phyloP scores from a whole-genome alignment of 2,113 vertebrate genomes.

The Glareola pratincola region DNA sequence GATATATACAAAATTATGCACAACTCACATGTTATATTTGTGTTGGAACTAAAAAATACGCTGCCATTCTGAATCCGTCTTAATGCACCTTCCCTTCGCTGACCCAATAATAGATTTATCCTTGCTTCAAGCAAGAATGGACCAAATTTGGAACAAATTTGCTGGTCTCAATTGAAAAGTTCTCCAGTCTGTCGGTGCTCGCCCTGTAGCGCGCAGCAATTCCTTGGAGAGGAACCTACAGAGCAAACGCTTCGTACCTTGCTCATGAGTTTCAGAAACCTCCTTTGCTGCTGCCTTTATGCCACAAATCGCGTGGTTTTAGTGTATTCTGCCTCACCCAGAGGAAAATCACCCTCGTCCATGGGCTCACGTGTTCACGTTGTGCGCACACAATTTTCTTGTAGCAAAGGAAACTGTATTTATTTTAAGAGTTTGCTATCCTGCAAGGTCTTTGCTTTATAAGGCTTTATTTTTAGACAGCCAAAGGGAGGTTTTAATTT shows the following conservation, averaged over 20 bases:
- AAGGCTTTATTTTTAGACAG: background rate
- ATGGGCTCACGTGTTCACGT: rapidly evolving
- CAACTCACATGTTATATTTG: background rate
- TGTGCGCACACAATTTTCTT: rapidly evolving
- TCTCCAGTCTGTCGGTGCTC: background rate
- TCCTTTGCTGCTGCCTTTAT: background rate
- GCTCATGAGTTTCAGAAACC: background rate
- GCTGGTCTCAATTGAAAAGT: background rate
- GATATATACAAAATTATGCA: background rate
- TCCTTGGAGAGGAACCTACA: background rate
- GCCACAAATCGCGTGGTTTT: background rate
- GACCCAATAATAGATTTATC: background rate
- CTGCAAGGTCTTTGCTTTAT: background rate
- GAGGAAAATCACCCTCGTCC: rapidly evolving
- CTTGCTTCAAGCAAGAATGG: background rate
- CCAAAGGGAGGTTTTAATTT: background rate
- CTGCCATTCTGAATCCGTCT: background rate
- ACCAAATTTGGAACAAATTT: background rate
- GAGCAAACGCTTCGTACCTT: background rate
- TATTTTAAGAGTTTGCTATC: background rate
- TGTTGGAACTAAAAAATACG: background rate
- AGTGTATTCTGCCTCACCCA: background rate
- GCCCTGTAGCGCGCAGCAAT: rapidly evolving
- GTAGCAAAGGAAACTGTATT: background rate
- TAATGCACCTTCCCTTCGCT: background rate